A percentile compares a stretch with the other conserved stretches of the same genome.
Evolutionary conservation across 2,888 invertebrate genomes (phyloP).

Genomic region (Lasioglossum zephyrum): DNA sequence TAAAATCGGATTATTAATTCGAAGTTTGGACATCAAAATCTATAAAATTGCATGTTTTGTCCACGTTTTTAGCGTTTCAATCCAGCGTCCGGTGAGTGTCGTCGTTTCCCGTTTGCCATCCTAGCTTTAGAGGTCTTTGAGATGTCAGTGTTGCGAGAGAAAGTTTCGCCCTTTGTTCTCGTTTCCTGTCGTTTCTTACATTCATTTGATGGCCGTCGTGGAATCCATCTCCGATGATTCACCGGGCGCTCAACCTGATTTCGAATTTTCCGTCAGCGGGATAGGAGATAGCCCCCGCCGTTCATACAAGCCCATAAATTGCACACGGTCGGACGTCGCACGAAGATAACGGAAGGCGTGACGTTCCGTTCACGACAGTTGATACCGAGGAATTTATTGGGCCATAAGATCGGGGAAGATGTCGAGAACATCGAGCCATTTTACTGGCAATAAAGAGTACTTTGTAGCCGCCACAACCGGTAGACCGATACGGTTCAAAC

Average conservation of each 20-base stretch:
- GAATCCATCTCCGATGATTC: constrained; percentile 8
- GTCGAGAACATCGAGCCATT: constrained; percentile 57
- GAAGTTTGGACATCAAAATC: no score
- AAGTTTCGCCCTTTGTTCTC: not conserved
- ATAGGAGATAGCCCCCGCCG: not conserved
- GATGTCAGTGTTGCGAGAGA: not conserved
- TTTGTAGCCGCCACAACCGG: constrained; percentile 55
- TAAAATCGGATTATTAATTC: no score
- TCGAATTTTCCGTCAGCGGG: constrained; percentile 29
- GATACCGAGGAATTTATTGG: constrained; percentile 67
- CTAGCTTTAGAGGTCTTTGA: not conserved
- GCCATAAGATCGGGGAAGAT: constrained; percentile 55
- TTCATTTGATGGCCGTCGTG: constrained; percentile 23
- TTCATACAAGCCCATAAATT: constrained; percentile 47
- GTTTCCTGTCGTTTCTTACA: not conserved
- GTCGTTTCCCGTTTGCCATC: not conserved
- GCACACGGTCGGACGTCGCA: constrained; percentile 34
- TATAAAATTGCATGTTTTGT: no score
- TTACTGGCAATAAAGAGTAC: constrained; percentile 64
- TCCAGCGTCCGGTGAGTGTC: no score
- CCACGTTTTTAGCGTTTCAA: no score
- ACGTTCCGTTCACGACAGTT: constrained; percentile 52
- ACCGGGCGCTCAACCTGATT: not conserved
- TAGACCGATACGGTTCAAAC: constrained; percentile 50
- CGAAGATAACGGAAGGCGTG: constrained; percentile 57